Conservation (phyloP, 2,113 vertebrate genomes). For the Vimba vimba region DNA sequence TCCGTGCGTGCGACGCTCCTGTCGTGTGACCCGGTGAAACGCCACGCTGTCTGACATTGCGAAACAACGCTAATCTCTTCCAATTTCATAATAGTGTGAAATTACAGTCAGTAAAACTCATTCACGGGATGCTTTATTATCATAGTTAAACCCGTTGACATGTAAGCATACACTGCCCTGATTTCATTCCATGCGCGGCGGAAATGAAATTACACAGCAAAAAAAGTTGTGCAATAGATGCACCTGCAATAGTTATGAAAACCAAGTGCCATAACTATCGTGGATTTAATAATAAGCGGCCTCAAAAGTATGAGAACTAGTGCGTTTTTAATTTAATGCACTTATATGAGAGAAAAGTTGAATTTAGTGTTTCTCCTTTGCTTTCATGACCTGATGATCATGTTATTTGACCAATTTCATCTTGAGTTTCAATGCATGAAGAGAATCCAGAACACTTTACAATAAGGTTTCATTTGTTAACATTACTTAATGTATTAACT, state of each 20-base stretch:
- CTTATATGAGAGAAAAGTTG: background rate
- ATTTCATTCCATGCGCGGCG: background rate
- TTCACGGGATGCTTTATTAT: slow-evolving; percentile 57
- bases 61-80: slow-evolving; percentile 31
- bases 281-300: slow-evolving; percentile 37
- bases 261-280: background rate
- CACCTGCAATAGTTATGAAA: background rate
- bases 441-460: too few relatives aligned
- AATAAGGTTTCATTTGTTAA: too few relatives aligned
- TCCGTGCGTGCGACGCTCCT: slow-evolving; percentile 66
- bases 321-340: slow-evolving; percentile 60
- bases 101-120: slow-evolving; percentile 62
- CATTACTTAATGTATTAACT: too few relatives aligned
- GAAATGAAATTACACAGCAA: background rate
- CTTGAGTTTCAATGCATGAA: background rate
- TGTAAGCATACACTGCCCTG: background rate
- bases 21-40: slow-evolving; percentile 60
- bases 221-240: background rate
- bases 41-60: slow-evolving; percentile 59
- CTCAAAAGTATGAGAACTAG: background rate
- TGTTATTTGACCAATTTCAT: background rate
- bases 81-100: slow-evolving; percentile 63
- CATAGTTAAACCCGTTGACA: background rate
- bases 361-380: background rate
- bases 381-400: background rate